Evolutionary conservation across 64 coral and sea anemone genomes (phyloP).

Genomic region (Pocillopora damicornis): DNA sequence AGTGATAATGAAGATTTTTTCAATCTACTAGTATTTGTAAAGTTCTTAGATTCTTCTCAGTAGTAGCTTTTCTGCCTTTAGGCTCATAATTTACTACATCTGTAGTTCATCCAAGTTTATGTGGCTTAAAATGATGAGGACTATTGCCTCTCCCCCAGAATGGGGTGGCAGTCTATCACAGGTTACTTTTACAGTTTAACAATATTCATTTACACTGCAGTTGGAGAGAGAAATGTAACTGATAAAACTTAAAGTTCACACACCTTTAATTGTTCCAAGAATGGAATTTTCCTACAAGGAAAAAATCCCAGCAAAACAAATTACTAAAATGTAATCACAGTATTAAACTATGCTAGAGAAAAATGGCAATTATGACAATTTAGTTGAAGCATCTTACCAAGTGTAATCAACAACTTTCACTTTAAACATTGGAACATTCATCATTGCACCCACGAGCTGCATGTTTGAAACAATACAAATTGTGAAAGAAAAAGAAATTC

Average conservation of each 20-base stretch:
- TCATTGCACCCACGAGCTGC: slow-evolving; percentile 70
- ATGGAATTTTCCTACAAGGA: slow-evolving; percentile 50
- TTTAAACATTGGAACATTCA: slow-evolving; percentile 73
- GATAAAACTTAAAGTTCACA: neutral
- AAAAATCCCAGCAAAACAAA: neutral
- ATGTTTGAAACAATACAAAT: neutral
- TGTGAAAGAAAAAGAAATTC: neutral
- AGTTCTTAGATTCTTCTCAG: no score
- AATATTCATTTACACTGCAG: no score
- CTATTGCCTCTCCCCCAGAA: no score
- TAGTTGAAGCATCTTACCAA: slow-evolving; percentile 39
- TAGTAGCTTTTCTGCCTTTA: no score
- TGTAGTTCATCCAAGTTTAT: no score
- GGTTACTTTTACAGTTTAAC: no score
- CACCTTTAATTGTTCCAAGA: slow-evolving; percentile 71
- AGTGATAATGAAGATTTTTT: neutral
- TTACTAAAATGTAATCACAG: neutral
- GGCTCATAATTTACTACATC: no score
- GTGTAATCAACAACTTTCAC: slow-evolving; percentile 85
- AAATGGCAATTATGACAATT: no score
- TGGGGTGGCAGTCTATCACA: no score
- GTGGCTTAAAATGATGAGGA: no score
- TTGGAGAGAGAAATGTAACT: no score
- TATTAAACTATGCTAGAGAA: neutral
- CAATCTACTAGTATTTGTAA: no score